phyloP scores from a whole-genome alignment of 2,113 vertebrate genomes.

The Platycercus adscitus region DNA sequence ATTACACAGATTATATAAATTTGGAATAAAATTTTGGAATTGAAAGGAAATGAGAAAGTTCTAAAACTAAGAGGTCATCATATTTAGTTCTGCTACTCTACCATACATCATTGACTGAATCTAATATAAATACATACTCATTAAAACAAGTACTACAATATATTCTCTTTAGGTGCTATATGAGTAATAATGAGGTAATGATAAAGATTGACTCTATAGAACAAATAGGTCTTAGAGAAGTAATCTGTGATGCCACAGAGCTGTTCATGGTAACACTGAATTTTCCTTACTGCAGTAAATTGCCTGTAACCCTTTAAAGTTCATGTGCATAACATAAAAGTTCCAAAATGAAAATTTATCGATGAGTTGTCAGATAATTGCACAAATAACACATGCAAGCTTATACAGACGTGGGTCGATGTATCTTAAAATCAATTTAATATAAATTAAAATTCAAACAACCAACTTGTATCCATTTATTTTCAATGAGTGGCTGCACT shows the following conservation, averaged over 20 bases:
- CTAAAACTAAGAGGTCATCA: not conserved
- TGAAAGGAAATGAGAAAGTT: not conserved
- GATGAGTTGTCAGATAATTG: not conserved
- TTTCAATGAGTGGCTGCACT: not conserved
- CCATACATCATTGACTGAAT: not conserved
- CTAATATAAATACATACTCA: not conserved
- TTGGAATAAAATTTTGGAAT: not conserved
- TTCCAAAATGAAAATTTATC: constrained; percentile 4
- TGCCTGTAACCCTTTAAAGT: not conserved
- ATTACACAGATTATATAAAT: not conserved
- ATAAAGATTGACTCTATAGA: not conserved
- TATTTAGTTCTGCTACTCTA: not conserved
- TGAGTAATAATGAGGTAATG: not conserved
- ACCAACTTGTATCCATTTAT: not conserved
- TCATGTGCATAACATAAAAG: not conserved
- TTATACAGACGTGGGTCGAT: not conserved
- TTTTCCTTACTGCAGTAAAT: not conserved
- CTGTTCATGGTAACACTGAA: not conserved
- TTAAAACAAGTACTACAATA: not conserved
- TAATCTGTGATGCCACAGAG: not conserved
- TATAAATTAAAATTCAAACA: not conserved
- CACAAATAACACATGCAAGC: not conserved
- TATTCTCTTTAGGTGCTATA: not conserved
- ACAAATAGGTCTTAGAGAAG: not conserved
- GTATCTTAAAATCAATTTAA: not conserved